phyloP scores from a whole-genome alignment of 2,888 invertebrate genomes.

The Lymantria monacha region DNA sequence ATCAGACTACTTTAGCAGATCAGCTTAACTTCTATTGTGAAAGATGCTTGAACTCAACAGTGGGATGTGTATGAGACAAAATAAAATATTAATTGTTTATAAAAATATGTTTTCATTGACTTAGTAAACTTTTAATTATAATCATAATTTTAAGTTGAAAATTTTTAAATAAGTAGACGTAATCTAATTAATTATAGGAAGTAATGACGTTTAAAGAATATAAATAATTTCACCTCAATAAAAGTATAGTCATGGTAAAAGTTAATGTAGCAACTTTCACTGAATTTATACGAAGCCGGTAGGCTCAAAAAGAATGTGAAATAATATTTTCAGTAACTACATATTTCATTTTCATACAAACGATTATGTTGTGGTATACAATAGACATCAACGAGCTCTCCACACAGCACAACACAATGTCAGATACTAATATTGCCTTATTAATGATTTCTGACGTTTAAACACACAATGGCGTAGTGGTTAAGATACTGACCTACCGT shows the following conservation, averaged over 20 bases:
- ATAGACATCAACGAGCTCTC: constrained; percentile 46
- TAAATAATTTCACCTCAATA: background rate
- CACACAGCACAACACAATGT: too few relatives aligned
- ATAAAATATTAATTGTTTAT: too few relatives aligned
- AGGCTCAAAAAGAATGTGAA: too few relatives aligned
- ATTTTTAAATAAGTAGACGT: background rate
- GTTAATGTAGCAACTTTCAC: constrained; percentile 29
- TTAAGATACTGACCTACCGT: too few relatives aligned
- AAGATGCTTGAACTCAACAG: too few relatives aligned
- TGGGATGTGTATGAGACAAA: too few relatives aligned
- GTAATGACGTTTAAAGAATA: background rate
- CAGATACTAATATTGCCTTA: background rate
- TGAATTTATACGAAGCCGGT: constrained; percentile 2
- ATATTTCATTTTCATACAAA: constrained; percentile 17
- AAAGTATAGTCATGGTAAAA: constrained; percentile 10
- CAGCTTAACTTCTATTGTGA: too few relatives aligned
- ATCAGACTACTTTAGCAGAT: too few relatives aligned
- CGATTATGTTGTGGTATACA: constrained; percentile 16
- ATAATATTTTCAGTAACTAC: background rate
- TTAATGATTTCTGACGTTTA: too few relatives aligned
- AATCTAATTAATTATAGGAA: constrained; percentile 3
- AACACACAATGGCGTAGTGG: too few relatives aligned
- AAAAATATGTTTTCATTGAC: background rate
- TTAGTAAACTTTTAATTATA: background rate
- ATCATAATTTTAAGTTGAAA: background rate